These are phyloP conservation scores for Decapterus maruadsi DNA, from an alignment of 2,797 vertebrate genomes.

Conservation along the genomic window DNA sequence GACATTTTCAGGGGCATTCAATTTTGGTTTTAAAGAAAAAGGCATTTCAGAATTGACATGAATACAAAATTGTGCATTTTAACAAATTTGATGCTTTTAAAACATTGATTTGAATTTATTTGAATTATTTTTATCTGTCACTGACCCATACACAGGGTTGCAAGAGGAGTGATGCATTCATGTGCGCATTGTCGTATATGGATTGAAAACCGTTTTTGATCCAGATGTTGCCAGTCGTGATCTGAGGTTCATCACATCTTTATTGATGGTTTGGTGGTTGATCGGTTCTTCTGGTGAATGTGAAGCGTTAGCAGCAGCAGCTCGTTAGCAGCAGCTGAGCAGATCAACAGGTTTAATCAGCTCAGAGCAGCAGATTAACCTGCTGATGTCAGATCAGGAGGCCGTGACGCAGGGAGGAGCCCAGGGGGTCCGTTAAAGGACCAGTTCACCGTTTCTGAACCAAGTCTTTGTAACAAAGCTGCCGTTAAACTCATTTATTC, in stretches of 20 bases:
- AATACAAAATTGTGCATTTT: no score
- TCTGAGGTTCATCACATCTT: background rate
- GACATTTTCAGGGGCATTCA: no score
- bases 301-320: background rate
- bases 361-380: conserved; percentile 58
- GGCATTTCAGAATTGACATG: no score
- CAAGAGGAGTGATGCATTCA: no score
- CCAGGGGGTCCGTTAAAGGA: conserved; percentile 10
- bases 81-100: no score
- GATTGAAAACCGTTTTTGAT: no score
- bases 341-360: conserved; percentile 54
- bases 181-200: no score
- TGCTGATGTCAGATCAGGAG: conserved; percentile 35
- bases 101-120: no score
- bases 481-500: background rate
- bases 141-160: no score
- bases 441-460: conserved; percentile 1
- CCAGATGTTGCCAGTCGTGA: background rate
- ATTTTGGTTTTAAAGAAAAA: no score
- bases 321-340: conserved; percentile 27
- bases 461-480: background rate
- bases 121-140: no score
- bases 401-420: conserved; percentile 41
- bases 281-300: no score
- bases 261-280: background rate